phyloP scores from a whole-genome alignment of 2,797 vertebrate species.

The Macrochelys suwanniensis region DNA sequence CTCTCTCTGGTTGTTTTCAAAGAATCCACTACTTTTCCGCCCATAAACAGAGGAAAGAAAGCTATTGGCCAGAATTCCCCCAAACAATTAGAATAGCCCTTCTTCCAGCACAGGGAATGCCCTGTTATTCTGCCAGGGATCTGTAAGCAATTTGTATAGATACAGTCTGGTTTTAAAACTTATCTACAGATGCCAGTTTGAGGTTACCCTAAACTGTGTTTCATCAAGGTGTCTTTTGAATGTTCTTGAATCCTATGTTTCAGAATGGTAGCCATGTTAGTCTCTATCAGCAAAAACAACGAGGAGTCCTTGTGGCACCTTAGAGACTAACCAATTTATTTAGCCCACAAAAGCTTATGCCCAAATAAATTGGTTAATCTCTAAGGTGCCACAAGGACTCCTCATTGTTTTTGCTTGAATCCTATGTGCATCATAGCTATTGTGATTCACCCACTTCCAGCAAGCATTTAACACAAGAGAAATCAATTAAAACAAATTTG shows the following conservation, averaged over 20 bases:
- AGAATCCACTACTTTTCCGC: slow-evolving; percentile 64
- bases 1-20: slow-evolving; percentile 71
- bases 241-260: neutral
- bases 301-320: no score
- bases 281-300: no score
- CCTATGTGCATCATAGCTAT: neutral
- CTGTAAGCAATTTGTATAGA: no score
- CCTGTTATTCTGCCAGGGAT: no score
- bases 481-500: neutral
- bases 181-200: neutral
- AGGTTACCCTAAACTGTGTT: neutral
- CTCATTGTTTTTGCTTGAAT: neutral
- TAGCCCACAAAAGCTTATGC: no score
- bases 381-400: no score
- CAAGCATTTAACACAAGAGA: neutral
- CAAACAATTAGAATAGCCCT: slow-evolving; percentile 42
- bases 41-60: slow-evolving; percentile 42
- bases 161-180: neutral
- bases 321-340: no score
- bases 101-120: neutral
- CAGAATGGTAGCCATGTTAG: no score
- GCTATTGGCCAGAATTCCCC: slow-evolving; percentile 57
- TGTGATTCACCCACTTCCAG: accelerated
- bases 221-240: neutral
- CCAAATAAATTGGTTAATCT: no score